phyloP scores from a whole-genome alignment of 2,797 vertebrate genomes.

The Mormyrops attenuatus region DNA sequence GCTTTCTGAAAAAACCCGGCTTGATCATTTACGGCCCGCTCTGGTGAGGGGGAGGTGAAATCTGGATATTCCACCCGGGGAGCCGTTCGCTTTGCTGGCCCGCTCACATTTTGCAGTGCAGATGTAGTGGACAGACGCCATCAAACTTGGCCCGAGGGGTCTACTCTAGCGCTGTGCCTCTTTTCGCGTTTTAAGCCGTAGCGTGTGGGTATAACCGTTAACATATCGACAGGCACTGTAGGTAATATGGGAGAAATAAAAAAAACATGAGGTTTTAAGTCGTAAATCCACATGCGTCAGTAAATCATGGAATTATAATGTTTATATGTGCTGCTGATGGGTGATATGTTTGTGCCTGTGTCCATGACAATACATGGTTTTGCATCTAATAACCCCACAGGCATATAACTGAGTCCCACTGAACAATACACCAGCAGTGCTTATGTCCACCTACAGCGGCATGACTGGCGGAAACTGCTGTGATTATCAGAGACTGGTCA shows the following conservation, averaged over 20 bases:
- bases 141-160: not conserved
- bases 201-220: not conserved
- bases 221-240: not conserved
- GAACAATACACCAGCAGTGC: not conserved
- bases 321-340: not conserved
- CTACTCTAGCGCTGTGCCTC: not conserved
- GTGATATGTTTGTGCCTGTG: not conserved
- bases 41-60: not conserved
- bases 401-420: not conserved
- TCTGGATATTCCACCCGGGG: not conserved
- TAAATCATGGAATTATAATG: not conserved
- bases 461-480: not conserved
- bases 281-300: not conserved
- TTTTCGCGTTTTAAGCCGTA: not conserved
- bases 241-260: not conserved
- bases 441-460: not conserved
- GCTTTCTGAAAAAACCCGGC: not conserved
- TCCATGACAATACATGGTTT: not conserved
- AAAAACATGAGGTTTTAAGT: not conserved
- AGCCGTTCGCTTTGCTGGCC: not conserved
- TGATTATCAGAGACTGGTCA: not conserved
- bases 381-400: not conserved
- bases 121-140: not conserved
- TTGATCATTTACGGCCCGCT: not conserved
- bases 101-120: not conserved